Evolutionary conservation across 2,888 invertebrate species (phyloP).

Genomic region (Celastrina argiolus): DNA sequence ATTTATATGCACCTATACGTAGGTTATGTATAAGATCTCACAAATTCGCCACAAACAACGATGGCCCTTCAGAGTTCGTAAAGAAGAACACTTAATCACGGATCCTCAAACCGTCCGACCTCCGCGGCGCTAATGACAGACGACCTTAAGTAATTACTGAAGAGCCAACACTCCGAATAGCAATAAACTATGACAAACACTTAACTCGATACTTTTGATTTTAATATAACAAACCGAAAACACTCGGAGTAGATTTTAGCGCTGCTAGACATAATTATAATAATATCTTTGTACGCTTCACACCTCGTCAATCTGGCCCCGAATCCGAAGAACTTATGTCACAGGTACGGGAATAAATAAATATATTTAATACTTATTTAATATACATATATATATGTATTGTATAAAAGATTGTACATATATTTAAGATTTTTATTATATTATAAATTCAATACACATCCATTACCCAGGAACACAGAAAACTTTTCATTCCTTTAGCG

Average conservation of each 20-base stretch:
- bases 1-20: background rate
- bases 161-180: background rate
- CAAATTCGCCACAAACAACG: background rate
- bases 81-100: slow-evolving; percentile 11
- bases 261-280: no score
- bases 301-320: no score
- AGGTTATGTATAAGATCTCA: background rate
- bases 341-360: no score
- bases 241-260: background rate
- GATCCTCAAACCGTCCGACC: background rate
- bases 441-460: no score
- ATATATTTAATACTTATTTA: no score
- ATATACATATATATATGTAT: no score
- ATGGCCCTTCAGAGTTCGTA: slow-evolving; percentile 4
- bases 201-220: background rate
- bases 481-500: no score
- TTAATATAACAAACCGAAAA: background rate
- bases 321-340: no score
- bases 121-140: background rate
- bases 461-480: no score
- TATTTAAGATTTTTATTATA: no score
- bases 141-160: background rate
- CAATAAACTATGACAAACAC: background rate
- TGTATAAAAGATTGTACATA: no score
- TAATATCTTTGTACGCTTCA: no score